Base-by-base conservation (phyloP, 2,888 invertebrate species). In the Oxycera nigricornis region DNA sequence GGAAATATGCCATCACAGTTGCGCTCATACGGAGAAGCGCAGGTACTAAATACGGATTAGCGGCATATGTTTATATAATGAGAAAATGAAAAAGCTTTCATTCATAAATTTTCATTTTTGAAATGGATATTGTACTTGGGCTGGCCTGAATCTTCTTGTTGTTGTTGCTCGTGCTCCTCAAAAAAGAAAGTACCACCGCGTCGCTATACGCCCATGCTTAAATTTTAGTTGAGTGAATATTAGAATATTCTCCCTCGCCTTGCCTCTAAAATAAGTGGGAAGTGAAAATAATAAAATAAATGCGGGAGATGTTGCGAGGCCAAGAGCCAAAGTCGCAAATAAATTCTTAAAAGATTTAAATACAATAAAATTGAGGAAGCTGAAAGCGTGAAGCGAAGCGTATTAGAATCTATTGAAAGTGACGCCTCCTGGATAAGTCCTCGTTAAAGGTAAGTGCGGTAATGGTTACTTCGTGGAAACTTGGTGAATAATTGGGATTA, bases 81-180 rank as follows among this genome's bases (percentile, higher is more conserved):
- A 67, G 67, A 67, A 46, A 67, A 67, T 46, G 67, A 67, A 67
- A 67, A 67, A 31, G 62, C 39, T 62, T 62, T 67, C 26, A 41
- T 67, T 46, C 67, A 46, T 67, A 68, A 68, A 68, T 68, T 68
- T 50, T 68, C 28, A 68, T 68, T 68, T 68, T 2, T 50, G 30
- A 50, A 68, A 68, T 68, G 62, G 39, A 62, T 35, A 62, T 35
- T 31, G 62, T 35, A 28, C 62, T 62, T 57, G 4, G 57, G 24
- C 24, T 22, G 20, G 14, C 52, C 39, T 39, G n/a, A n/a, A n/a
- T 46, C 46, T 46, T 46, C 14, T 46, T 46, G n/a, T n/a, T n/a
- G n/a, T n/a, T n/a, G n/a, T n/a, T n/a, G n/a, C n/a, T 17, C 52
- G 22, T 55, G 52, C 11, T 55, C 3, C 52, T 3, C 52, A 20